Evolutionary conservation across 2,888 invertebrate species (phyloP), one percentile per base, ranked within the genome.

Genomic region (Macrophya alboannulata): DNA sequence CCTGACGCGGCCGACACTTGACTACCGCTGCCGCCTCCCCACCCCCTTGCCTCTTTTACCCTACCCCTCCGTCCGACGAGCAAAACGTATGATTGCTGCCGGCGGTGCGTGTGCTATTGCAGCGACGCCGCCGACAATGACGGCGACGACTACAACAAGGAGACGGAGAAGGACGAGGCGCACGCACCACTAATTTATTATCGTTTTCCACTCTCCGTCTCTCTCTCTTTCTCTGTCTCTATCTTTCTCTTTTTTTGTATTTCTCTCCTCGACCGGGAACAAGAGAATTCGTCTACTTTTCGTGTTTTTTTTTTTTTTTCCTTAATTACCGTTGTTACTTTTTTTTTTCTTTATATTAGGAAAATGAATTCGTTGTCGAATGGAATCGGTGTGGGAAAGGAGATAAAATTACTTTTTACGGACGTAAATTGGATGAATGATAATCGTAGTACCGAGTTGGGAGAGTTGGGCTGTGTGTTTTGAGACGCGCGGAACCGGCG

Each of bases 1-100:
- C 93, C 89, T 88, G 89, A 89, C 90, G 91, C 89, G 91, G 91
- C 93, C 89, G 89, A 90, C 90, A 90, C 90, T 90, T 90, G 88
- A 90, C 90, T 89, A 88, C 89, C 87, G 37, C 40, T 87, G 84
- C 77, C 86, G 84, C 84, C 76, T 82, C 77, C 86, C 85, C 83
- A 82, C 87, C 77, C 86, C 85, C 85, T 83, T 84, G 71, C 86
- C 76, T 85, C 85, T 59, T 79, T 45, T 68, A 77, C 59, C 86
- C 84, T 82, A 51, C 79, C 72, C 45, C 79, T 31, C 71, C 79
- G 59, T 71, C 59, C 85, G 59, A 15, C 37, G 45, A 76, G 76
- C 74, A 72, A 76, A 84, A 84, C 76, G 72, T 84, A 84, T 76
- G 74, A 84, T 74, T 76, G 84, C 74, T 45, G 59, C 68, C 84